Percentiles rank a stretch among this genome's conserved stretches.
Evolutionary conservation across 2,888 invertebrate genomes (phyloP).

Genomic region (Diplolepis rosae): DNA sequence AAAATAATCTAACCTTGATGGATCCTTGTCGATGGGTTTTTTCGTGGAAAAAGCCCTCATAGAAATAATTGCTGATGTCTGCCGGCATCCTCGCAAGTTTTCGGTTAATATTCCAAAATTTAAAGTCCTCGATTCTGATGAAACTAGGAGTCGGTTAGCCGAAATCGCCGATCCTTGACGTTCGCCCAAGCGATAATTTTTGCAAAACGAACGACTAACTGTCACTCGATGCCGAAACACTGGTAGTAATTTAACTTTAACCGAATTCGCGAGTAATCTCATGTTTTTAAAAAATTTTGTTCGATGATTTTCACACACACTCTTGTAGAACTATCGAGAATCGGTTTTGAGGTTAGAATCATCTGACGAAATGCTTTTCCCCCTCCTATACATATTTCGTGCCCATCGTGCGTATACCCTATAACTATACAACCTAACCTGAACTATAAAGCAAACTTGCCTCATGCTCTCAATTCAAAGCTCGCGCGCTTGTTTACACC

Average conservation of each 20-base stretch:
- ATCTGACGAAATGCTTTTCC: no score
- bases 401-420: no score
- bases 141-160: conserved; percentile 1
- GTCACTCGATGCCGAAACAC: conserved; percentile 58
- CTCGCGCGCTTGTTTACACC: no score
- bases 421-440: no score
- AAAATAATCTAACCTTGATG: conserved; percentile 52
- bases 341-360: not conserved
- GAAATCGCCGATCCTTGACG: conserved; percentile 30
- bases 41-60: conserved; percentile 58
- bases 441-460: no score
- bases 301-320: not conserved
- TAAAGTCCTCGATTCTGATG: not conserved
- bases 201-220: conserved; percentile 40
- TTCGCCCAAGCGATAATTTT: conserved; percentile 39
- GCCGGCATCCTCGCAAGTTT: conserved; percentile 42
- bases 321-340: not conserved
- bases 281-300: not conserved
- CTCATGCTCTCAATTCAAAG: no score
- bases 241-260: conserved; percentile 54
- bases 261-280: not conserved
- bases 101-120: conserved; percentile 36
- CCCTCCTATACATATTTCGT: no score
- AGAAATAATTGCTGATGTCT: conserved; percentile 46
- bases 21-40: conserved; percentile 54